Evolutionary conservation across 2,113 vertebrate genomes (phyloP).

Genomic region (Microcebus ravelobensis): DNA sequence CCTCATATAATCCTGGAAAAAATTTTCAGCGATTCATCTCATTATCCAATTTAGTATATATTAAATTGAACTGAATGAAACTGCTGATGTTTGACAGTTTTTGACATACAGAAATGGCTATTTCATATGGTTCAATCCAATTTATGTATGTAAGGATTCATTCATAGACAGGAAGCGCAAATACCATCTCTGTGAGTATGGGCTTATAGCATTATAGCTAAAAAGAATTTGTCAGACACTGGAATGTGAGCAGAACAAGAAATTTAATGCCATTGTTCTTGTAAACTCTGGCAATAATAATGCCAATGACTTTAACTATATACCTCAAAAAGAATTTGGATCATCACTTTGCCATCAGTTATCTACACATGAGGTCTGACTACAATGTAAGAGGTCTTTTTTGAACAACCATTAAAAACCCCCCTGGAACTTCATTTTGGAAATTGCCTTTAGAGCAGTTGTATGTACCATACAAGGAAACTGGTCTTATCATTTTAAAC

Average conservation of each 20-base stretch:
- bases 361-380: neutral
- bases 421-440: neutral
- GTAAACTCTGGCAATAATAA: neutral
- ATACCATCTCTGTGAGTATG: neutral
- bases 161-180: neutral
- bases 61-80: conserved; percentile 23
- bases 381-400: neutral
- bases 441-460: neutral
- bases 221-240: neutral
- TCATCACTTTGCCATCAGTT: neutral
- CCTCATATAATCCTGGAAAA: neutral
- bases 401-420: neutral
- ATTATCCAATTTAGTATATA: conserved; percentile 7
- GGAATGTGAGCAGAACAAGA: neutral
- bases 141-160: neutral
- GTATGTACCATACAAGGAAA: neutral
- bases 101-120: conserved; percentile 3
- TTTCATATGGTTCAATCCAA: neutral
- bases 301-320: neutral
- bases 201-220: neutral
- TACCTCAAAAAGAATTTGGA: conserved; percentile 7
- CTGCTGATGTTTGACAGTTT: neutral
- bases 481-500: neutral
- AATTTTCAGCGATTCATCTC: neutral
- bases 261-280: neutral